Base-by-base conservation (phyloP, 2,113 vertebrate genomes). In the Oncorhynchus clarkii region DNA sequence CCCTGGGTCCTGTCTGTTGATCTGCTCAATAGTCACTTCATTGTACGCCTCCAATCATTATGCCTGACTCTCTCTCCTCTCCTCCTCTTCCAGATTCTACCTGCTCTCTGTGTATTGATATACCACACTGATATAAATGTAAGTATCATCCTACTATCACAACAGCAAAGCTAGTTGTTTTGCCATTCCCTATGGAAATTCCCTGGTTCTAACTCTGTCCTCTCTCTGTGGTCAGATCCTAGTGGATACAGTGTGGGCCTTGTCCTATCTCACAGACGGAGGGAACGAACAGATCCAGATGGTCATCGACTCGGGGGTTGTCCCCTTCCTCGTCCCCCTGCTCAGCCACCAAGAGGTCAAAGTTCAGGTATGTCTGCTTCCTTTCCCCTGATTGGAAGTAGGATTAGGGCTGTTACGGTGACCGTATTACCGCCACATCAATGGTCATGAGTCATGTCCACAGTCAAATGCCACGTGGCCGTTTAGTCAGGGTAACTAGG, bases 81-180 rank as follows among this genome's bases (percentile, higher is more conserved):
- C 45, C 74, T 13, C n/a, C 20, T 51, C 16, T 66, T 27, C 39
- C 6, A 96, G 96, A 96, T 96, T 89, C 95, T 96, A 80, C 96
- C 96, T 86, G 96, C 96, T 74, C 92, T 96, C 22, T 96, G 95
- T 92, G 95, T 96, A 87, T 95, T 97, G 82, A 97, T 97, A 92
- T 96, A 97, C 84, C 96, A 97, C 85, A 96, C 95, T 66, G 96
- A 97, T 87, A 97, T 97, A 91, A 97, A 97, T 1, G 96, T 96
- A 93, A 96, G 96, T 96, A 92, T 24, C 22, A 16, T 13, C 22
- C 11, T 24, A 31, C 3, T 31, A 27, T 16, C 29, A 67, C 66
- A 67, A 6, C 26, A 27, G 14, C 65, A 20, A 16, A 20, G 16
- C 14, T 45, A 45, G 39, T 45, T 45, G 39, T 2, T 45, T 45